Conservation (phyloP, 2,888 invertebrate genomes). For the Plemyria rubiginata region DNA sequence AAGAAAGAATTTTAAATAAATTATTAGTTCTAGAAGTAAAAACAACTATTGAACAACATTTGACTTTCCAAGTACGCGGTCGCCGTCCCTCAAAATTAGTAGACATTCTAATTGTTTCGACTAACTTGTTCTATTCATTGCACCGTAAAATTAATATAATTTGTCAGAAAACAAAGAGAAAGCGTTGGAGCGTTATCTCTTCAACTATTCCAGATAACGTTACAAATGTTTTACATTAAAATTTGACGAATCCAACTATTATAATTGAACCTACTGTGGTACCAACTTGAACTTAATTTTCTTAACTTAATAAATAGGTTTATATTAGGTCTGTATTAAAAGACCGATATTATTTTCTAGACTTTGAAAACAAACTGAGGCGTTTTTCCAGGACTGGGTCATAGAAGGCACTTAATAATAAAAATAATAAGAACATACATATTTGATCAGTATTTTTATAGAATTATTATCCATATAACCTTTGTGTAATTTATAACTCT, state of each 20-base stretch:
- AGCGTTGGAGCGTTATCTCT: slow-evolving; percentile 1
- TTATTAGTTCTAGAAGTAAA: not conserved
- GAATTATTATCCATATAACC: no score
- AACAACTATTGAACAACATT: not conserved
- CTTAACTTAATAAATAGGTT: no score
- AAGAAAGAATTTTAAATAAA: no score
- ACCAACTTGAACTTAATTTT: no score
- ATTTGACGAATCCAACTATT: not conserved
- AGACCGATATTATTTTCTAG: no score
- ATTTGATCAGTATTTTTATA: no score
- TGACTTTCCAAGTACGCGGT: not conserved
- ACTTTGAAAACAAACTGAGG: no score
- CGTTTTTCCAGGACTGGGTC: no score
- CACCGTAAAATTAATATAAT: slow-evolving; percentile 10
- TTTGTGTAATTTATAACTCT: no score
- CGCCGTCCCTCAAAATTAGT: slow-evolving; percentile 3
- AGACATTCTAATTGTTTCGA: not conserved
- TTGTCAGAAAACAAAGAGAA: slow-evolving; percentile 15
- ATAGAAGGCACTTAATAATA: no score
- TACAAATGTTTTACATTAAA: not conserved
- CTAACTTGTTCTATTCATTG: slow-evolving; percentile 5
- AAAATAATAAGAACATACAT: no score
- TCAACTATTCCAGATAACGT: slow-evolving; percentile 6
- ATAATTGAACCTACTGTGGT: not conserved
- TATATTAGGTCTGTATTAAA: no score